phyloP scores from a whole-genome alignment of 2,888 invertebrate species.

The Ornithoptera priamus region DNA sequence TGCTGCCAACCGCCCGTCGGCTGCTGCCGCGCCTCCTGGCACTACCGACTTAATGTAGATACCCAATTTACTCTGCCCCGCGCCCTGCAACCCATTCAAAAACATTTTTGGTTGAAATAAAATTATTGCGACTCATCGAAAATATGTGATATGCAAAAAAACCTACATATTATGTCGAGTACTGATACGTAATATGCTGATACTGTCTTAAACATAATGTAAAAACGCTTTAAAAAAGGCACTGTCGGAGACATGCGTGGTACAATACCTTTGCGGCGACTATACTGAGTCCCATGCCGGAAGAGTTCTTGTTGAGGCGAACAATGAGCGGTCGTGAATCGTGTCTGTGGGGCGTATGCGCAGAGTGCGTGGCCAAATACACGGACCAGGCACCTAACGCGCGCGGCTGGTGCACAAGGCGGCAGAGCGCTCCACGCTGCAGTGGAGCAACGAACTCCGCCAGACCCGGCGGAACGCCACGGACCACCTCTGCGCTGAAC shows the following conservation, averaged over 20 bases:
- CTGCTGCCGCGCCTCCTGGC: slow-evolving; percentile 94
- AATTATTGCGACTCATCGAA: too few species aligned
- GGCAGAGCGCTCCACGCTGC: slow-evolving; percentile 91
- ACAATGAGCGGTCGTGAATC: slow-evolving; percentile 91
- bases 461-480: slow-evolving; percentile 95
- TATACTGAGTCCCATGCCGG: slow-evolving; percentile 98
- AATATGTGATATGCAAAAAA: too few species aligned
- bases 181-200: not conserved
- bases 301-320: slow-evolving; percentile 94
- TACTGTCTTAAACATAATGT: not conserved
- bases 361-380: slow-evolving; percentile 85
- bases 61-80: slow-evolving; percentile 86
- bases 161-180: too few species aligned
- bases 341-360: slow-evolving; percentile 82
- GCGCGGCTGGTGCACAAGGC: slow-evolving; percentile 93
- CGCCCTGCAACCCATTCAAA: slow-evolving; percentile 51
- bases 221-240: not conserved
- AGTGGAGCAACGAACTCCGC: slow-evolving; percentile 91
- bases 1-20: slow-evolving; percentile 95
- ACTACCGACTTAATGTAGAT: slow-evolving; percentile 99
- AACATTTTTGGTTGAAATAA: too few species aligned
- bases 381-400: slow-evolving; percentile 97
- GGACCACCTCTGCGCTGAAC: slow-evolving; percentile 97
- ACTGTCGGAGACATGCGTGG: not conserved
- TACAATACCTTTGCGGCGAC: slow-evolving; percentile 95